Evolutionary conservation across 2,113 vertebrate species (phyloP).

Genomic region (Equus przewalskii): DNA sequence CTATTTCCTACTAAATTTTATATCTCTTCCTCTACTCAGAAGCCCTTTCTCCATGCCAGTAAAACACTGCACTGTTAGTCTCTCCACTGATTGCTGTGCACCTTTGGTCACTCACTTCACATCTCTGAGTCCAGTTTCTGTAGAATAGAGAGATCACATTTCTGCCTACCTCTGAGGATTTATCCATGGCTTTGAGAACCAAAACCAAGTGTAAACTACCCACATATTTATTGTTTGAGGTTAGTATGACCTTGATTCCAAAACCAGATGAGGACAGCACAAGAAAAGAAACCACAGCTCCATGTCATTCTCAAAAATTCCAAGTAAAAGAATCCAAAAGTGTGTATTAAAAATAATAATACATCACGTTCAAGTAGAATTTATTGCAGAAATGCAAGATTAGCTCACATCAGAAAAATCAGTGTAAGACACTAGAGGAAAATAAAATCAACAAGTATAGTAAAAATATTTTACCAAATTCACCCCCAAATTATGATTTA

Average conservation of each 20-base stretch:
- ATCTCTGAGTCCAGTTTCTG: not conserved
- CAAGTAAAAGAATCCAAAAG: not conserved
- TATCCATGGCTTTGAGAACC: not conserved
- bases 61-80: not conserved
- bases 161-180: not conserved
- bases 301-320: not conserved
- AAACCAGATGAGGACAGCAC: not conserved
- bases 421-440: not conserved
- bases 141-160: no score
- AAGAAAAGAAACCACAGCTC: not conserved
- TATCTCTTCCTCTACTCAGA: not conserved
- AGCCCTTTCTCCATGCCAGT: not conserved
- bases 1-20: not conserved
- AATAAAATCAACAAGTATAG: not conserved
- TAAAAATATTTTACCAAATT: not conserved
- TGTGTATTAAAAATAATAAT: not conserved
- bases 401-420: not conserved
- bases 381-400: not conserved
- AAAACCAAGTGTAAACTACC: not conserved
- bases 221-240: not conserved
- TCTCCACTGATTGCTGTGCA: accelerated
- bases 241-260: not conserved
- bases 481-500: not conserved
- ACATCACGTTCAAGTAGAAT: not conserved
- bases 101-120: no score